Evolutionary conservation across 2,113 vertebrate genomes (phyloP), one percentile per base, ranked within the genome.

Genomic region (Bubo scandiacus): DNA sequence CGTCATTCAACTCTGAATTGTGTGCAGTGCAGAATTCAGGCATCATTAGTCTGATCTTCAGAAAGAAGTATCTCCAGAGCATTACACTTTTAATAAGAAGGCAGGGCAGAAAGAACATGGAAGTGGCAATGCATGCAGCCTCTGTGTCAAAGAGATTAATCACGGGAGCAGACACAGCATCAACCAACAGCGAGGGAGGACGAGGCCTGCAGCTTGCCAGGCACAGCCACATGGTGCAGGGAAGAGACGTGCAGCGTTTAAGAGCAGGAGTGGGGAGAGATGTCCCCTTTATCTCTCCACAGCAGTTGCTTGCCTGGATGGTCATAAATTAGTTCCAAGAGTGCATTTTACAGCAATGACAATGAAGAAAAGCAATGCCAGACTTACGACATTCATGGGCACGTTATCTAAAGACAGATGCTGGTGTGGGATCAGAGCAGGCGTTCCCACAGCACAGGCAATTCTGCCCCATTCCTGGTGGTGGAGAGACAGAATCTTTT

Each of bases 141-240:
- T 20, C 16, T 2, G 6, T 14, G 67, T 74, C 59, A 40, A 8
- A 32, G 63, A 55, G 61, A 67, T 47, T 12, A 6, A 75, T 6
- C 57, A 45, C 68, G 11, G 78, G 20, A 68, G 54, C 36, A 75
- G 54, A 32, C 11, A 1, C 42, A 21, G 63, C 62, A 4, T 2
- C 1, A 2, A 14, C 3, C 2, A 1, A 59, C 23, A 73, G 25
- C 3, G 1, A 20, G 32, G 81, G 34, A 51, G 65, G 11, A 55
- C 2, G 3, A 61, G 42, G 32, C 79, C 22, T 2, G 54, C 36
- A n/a, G 8, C 73, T 32, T 52, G 36, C 73, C 79, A 51, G 81
- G 67, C 40, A 43, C 0, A 7, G 42, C 22, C 14, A 14, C 55
- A 7, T 0, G 0, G 59, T 6, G 1, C 36, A 10, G 54, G 36